Evolutionary conservation across 1,140 invertebrate species (phyloP).

Genomic region (Lordiphosa clarofinis): DNA sequence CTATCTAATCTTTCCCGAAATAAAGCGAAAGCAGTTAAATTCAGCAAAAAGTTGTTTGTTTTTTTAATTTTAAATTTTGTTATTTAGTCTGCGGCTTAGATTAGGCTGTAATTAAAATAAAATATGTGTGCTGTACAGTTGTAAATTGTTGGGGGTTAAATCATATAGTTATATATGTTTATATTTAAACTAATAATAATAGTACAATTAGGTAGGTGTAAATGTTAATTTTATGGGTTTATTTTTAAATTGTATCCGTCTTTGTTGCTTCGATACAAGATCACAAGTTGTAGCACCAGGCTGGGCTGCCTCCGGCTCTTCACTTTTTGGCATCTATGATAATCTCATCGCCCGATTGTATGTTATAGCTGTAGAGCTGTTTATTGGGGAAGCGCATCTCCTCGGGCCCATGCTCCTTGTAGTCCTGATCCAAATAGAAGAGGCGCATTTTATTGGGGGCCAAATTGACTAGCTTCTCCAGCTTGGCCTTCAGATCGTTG

Average conservation of each 20-base stretch:
- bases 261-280: slow-evolving; percentile 47
- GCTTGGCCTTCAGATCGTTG: slow-evolving; percentile 88
- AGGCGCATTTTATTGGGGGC: slow-evolving; percentile 90
- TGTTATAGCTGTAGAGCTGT: slow-evolving; percentile 94
- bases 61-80: slow-evolving; percentile 39
- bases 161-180: too few species aligned
- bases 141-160: slow-evolving; percentile 6
- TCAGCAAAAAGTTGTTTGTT: slow-evolving; percentile 4
- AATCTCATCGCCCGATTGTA: slow-evolving; percentile 93
- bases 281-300: slow-evolving; percentile 67
- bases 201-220: slow-evolving; percentile 9
- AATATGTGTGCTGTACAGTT: not conserved
- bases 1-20: slow-evolving; percentile 23
- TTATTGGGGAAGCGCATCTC: slow-evolving; percentile 93
- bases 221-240: not conserved
- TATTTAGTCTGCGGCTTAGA: slow-evolving; percentile 55
- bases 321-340: slow-evolving; percentile 88
- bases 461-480: slow-evolving; percentile 90
- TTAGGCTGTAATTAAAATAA: slow-evolving; percentile 66
- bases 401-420: slow-evolving; percentile 88
- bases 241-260: slow-evolving; percentile 13
- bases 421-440: slow-evolving; percentile 90
- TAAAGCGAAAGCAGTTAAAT: too few species aligned
- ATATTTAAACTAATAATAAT: too few species aligned
- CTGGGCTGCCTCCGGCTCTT: slow-evolving; percentile 4